A percentile compares a stretch with the other conserved stretches of the same genome.
Evolutionary conservation across 2,888 invertebrate genomes (phyloP).

Genomic region (Limenitis camilla): DNA sequence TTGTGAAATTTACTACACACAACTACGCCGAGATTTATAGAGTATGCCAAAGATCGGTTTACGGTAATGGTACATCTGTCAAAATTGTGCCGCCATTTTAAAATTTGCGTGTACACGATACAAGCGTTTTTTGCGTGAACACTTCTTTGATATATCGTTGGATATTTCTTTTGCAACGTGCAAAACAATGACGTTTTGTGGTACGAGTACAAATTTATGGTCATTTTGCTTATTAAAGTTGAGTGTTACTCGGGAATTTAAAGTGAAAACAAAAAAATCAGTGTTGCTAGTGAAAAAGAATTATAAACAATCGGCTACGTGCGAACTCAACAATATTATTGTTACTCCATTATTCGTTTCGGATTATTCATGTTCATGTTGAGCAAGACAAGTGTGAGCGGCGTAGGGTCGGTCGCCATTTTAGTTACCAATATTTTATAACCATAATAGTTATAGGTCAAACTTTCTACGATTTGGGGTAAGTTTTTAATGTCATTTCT

Average conservation of each 20-base stretch:
- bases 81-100: constrained; percentile 11
- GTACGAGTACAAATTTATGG: constrained; percentile 32
- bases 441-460: too few species aligned
- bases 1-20: constrained; percentile 27
- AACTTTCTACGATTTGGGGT: too few species aligned
- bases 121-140: constrained; percentile 11
- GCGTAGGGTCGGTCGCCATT: too few species aligned
- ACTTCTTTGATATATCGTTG: constrained; percentile 14
- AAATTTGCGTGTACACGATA: constrained; percentile 6
- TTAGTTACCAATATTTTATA: too few species aligned
- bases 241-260: constrained; percentile 15
- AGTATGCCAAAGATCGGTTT: constrained; percentile 12
- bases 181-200: constrained; percentile 40
- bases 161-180: constrained; percentile 18
- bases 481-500: too few species aligned
- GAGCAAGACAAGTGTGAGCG: too few species aligned
- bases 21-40: constrained; percentile 29
- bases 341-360: too few species aligned
- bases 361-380: too few species aligned
- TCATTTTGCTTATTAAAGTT: constrained; percentile 31
- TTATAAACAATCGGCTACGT: neutral
- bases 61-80: constrained; percentile 8
- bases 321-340: too few species aligned
- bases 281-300: neutral
- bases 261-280: constrained; percentile 5